These are phyloP conservation scores for Acrobasis repandana DNA, from an alignment of 2,888 invertebrate genomes.

Conservation along the genomic window DNA sequence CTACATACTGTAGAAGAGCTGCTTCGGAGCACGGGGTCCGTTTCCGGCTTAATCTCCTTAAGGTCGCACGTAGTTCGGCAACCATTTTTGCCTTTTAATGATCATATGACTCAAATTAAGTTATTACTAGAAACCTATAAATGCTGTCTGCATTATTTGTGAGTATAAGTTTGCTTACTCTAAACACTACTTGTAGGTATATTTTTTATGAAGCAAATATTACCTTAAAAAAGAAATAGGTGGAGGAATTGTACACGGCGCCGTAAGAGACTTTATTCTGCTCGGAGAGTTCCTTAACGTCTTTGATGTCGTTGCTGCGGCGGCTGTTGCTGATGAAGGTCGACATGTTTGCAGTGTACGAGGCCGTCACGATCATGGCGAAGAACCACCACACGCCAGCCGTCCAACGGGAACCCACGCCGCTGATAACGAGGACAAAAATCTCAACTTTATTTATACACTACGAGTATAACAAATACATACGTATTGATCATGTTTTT, in stretches of 20 bases:
- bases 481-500: too few relatives aligned
- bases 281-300: conserved; percentile 90
- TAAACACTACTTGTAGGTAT: too few relatives aligned
- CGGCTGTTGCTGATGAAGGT: conserved; percentile 92
- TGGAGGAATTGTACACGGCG: conserved; percentile 89
- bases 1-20: too few relatives aligned
- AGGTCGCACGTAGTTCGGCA: too few relatives aligned
- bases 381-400: conserved; percentile 97
- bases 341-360: conserved; percentile 89
- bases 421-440: conserved; percentile 76
- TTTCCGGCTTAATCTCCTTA: too few relatives aligned
- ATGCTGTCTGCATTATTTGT: too few relatives aligned
- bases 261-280: conserved; percentile 95
- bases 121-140: too few relatives aligned
- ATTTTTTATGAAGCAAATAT: conserved; percentile 17
- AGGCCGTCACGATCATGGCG: conserved; percentile 94
- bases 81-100: too few relatives aligned
- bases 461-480: too few relatives aligned
- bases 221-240: conserved; percentile 92
- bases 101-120: too few relatives aligned
- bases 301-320: conserved; percentile 91
- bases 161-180: too few relatives aligned
- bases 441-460: conserved; percentile 34
- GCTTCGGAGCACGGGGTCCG: too few relatives aligned
- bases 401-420: conserved; percentile 93